Conservation (phyloP, 2,888 invertebrate species). For the Odontothrips loti region DNA sequence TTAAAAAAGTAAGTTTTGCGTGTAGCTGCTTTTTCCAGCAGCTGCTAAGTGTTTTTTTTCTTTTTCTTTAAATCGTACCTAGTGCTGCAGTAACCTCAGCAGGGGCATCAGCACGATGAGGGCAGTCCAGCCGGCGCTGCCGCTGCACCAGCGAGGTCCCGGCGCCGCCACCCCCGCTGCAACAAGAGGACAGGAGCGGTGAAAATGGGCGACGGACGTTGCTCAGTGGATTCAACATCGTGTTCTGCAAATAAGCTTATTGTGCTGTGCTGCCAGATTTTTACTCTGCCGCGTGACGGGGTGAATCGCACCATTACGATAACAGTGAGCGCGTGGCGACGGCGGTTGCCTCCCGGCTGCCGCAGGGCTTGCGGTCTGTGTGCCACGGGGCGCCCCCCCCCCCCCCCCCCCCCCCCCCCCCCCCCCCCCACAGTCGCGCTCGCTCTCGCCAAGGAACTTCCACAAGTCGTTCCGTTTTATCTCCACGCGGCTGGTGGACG, state of each 20-base stretch:
- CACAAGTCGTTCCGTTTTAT: conserved; percentile 20
- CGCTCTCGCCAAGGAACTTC: neutral
- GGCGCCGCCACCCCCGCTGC: neutral
- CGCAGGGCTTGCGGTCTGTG: too few species aligned
- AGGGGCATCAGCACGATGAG: neutral
- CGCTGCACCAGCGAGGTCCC: neutral
- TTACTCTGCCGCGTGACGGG: too few species aligned
- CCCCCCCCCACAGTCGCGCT: neutral
- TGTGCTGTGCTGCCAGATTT: too few species aligned
- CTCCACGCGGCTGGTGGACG: neutral
- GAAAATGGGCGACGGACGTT: neutral
- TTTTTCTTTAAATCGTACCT: too few species aligned
- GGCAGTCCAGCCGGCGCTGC: neutral
- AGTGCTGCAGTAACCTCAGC: neutral
- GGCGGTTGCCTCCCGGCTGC: too few species aligned
- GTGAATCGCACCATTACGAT: too few species aligned
- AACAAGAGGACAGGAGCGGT: neutral
- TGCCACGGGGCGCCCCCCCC: neutral
- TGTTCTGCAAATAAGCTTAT: too few species aligned
- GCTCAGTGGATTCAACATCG: too few species aligned
- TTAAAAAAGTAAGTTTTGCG: too few species aligned
- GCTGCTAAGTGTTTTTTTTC: too few species aligned
- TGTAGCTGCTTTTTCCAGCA: too few species aligned
- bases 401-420: neutral
- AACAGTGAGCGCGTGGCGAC: too few species aligned